These are phyloP conservation scores for Kradibia gibbosae DNA, from an alignment of 1,140 invertebrate species.

Conservation along the genomic window DNA sequence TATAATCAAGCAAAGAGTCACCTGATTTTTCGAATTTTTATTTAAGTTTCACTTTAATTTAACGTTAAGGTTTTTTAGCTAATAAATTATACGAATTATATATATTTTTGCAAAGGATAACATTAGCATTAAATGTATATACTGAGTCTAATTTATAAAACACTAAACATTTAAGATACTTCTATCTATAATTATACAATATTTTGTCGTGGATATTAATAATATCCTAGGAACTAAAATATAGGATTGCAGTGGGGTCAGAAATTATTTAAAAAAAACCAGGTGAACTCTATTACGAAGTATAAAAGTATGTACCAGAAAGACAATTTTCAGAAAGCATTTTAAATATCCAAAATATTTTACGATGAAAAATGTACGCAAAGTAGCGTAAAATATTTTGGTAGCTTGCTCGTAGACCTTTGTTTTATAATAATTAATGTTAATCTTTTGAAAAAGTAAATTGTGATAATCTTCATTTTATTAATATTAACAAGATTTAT, in stretches of 20 bases:
- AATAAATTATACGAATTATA: conserved; percentile 3
- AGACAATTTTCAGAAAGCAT: background rate
- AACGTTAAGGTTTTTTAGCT: conserved; percentile 3
- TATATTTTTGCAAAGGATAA: conserved; percentile 30
- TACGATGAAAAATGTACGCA: conserved; percentile 37
- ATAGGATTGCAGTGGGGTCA: conserved; percentile 15
- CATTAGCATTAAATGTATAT: conserved; percentile 20
- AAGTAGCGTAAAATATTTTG: conserved; percentile 40
- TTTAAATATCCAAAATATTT: conserved; percentile 34
- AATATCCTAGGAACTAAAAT: conserved; percentile 13
- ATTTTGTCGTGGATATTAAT: conserved; percentile 17
- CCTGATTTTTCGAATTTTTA: conserved; percentile 35
- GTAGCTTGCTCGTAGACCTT: background rate
- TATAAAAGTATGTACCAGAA: background rate
- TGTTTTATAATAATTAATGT: conserved; percentile 11
- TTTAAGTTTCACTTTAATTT: background rate
- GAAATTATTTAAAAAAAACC: conserved; percentile 30
- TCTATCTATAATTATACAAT: conserved; percentile 1
- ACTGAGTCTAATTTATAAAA: background rate
- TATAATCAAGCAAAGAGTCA: conserved; percentile 26
- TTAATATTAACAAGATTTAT: conserved; percentile 8
- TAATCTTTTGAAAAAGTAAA: conserved; percentile 36
- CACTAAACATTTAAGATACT: background rate
- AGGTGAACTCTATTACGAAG: conserved; percentile 16
- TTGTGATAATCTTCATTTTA: conserved; percentile 49